These are phyloP conservation scores for Drosophila subpulchrella DNA, from an alignment of 1,140 invertebrate genomes.

Conservation along the genomic window DNA sequence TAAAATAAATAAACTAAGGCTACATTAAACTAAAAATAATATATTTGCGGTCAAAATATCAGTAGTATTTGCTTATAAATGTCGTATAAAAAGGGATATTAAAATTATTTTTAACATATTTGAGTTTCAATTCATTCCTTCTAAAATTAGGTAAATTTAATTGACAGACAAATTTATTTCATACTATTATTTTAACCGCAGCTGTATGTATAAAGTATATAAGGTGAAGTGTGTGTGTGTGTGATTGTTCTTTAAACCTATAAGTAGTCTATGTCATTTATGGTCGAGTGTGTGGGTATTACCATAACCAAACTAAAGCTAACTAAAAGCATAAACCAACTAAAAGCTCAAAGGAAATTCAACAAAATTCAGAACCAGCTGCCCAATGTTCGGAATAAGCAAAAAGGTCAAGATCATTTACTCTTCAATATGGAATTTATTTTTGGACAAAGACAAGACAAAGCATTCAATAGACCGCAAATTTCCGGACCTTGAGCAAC, in stretches of 20 bases:
- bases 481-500: constrained; percentile 16
- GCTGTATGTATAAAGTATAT: neutral
- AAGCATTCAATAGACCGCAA: neutral
- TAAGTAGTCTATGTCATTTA: neutral
- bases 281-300: constrained; percentile 8
- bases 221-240: neutral
- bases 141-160: neutral
- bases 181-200: neutral
- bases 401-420: neutral
- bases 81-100: no score
- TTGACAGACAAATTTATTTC: neutral
- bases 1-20: constrained; percentile 13
- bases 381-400: neutral
- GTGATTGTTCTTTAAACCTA: neutral
- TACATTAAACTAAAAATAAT: constrained; percentile 7
- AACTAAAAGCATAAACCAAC: constrained; percentile 14
- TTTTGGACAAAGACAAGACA: neutral
- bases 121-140: no score
- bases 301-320: constrained; percentile 28
- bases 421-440: neutral
- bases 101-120: no score
- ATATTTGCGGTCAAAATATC: neutral
- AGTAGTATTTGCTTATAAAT: neutral
- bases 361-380: neutral
- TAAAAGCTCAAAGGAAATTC: neutral